Base-by-base conservation (phyloP, 2,797 vertebrate species). In the Poeciliopsis presidionis region DNA sequence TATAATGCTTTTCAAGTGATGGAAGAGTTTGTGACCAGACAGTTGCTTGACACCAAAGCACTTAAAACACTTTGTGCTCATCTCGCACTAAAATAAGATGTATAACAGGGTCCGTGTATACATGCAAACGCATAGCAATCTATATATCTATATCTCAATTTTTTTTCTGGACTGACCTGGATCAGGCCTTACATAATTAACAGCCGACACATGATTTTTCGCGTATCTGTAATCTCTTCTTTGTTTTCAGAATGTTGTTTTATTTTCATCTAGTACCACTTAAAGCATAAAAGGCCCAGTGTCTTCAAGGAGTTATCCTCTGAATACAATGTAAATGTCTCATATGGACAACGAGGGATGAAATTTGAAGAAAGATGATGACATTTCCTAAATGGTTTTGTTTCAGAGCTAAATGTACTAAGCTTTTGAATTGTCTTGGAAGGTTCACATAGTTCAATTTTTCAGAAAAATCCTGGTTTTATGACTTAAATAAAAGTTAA, bases 21-120 rank as follows among this genome's bases (percentile, higher is more conserved):
- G 74, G 78, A 82, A 78, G 77, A 73, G 81, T 81, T 84, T 88
- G 81, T 83, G 81, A 79, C 80, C 82, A 84, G 79, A 53, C 79
- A 80, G 84, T 84, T 84, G 76, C 57, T 86, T 53, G 18, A 36
- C 70, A 63, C 61, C 73, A 78, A 83, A 55, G 75, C 84, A 84
- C 84, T 91, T 87, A 76, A 84, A 87, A 82, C 81, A 76, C 55
- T 83, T 81, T 83, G 79, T 59, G 59, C 22, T 59, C 69, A 75
- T 63, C 30, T 83, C 39, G 16, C 6, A 8, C 75, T 75, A 14
- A 57, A 82, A 78, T 76, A 46, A 7, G 55, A 61, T 55, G 65
- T 70, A 22, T 47, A 25, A 72, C 22, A n/a, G 2, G 67, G 46
- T 51, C 43, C 28, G 36, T 41, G 77, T 20, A 71, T 78, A 65